Base-by-base conservation (phyloP, 2,888 invertebrate genomes). In the Aporophyla nigra region DNA sequence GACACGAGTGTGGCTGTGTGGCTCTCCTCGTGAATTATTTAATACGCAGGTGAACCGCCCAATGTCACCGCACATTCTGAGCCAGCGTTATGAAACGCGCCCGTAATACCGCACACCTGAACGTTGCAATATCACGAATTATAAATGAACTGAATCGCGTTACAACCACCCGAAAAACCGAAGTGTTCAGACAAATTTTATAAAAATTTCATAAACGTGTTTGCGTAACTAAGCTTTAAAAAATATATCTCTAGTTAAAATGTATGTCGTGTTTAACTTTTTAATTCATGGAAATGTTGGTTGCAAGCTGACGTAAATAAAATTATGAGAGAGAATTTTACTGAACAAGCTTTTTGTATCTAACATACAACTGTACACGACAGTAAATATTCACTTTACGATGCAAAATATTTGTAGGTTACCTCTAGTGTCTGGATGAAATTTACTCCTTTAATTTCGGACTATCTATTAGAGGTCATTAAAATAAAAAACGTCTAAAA, bases 11-110 rank as follows among this genome's bases (percentile, higher is more conserved):
- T 54, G 72, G 71, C 80, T 73, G 76, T 54, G 69, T 40, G 73
- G 68, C 80, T 74, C 56, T 58, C 14, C 72, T 76, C 72, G 62
- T 85, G 80, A 81, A 85, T 85, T 78, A 84, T 86, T 86, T 80
- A 86, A 80, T 71, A 66, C 73, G 62, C 66, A 78, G 75, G 71
- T 61, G 46, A 81, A 49, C 75, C 67, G 63, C 27, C 65, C 66
- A 82, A 79, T 82, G 77, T 74, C 76, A 77, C 69, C 74, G 61
- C 66, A 73, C 46, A 65, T 70, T 63, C 70, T 54, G 51, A 69
- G 67, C 74, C 59, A 65, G 51, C 49, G 66, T 71, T 78, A 76
- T 79, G 65, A 79, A 76, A 84, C 21, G 53, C 54, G 62, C 58
- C 54, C 43, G 16, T 62, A 40, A 68, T 76, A 74, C 67, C 54